Conservation (phyloP, 30 jellyfish, hydroid and myxozoan species). For the Cassiopea xamachana region DNA sequence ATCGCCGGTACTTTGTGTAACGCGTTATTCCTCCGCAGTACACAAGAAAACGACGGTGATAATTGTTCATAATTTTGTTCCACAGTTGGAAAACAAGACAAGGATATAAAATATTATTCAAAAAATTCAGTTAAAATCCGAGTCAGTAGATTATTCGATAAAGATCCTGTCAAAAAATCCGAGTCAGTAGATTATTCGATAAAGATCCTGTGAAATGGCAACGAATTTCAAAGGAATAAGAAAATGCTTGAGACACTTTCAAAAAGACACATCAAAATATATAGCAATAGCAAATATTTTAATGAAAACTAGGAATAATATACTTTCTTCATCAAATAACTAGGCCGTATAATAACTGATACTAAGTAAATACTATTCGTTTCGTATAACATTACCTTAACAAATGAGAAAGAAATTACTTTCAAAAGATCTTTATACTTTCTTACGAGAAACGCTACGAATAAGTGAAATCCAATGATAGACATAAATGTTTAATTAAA, state of each 20-base stretch:
- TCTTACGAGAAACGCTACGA: not conserved
- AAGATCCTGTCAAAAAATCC: no score
- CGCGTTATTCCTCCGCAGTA: constrained; percentile 14
- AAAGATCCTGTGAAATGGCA: no score
- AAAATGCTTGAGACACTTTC: not conserved
- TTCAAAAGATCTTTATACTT: not conserved
- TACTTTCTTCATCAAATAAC: not conserved
- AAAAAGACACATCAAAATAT: not conserved
- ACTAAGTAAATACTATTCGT: not conserved
- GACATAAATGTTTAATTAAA: no score
- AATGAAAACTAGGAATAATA: not conserved
- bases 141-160: no score
- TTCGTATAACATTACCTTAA: not conserved
- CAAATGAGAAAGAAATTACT: not conserved
- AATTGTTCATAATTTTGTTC: no score
- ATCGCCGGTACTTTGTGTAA: constrained; percentile 16
- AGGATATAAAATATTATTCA: no score
- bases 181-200: no score
- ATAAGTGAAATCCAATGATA: not conserved
- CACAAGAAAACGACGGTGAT: not conserved
- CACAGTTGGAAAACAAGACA: no score
- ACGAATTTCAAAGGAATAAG: no score
- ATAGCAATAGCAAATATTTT: not conserved
- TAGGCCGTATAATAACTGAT: not conserved
- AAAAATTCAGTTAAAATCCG: no score